Base-by-base conservation (phyloP, 2,797 vertebrate genomes). In the Fundulus diaphanus region DNA sequence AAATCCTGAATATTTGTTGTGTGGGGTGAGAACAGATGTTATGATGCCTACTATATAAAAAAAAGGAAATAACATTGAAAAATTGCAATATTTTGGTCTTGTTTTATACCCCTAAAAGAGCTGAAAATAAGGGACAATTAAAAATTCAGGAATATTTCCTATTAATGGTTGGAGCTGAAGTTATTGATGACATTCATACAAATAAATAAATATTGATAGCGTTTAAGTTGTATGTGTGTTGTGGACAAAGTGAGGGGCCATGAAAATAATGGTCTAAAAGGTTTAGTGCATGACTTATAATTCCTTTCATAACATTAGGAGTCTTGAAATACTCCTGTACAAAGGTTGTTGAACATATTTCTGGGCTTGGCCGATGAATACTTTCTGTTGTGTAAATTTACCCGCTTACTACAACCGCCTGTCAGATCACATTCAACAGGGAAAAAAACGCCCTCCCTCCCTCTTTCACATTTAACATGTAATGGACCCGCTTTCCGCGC, bases 391-490 rank as follows among this genome's bases (percentile, higher is more conserved):
- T 65, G 61, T 40, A 68, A 46, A 51, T 74, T 66, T 27, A 15
- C 9, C n/a, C n/a, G 6, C 29, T 31, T 48, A 40, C 59, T 48
- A 72, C 29, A 71, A 40, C 49, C 77, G 78, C 78, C 49, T 80
- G 78, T 72, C 73, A 78, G 78, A 78, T 82, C 82, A 88, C 78
- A 71, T 80, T 80, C 57, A 63, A 24, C 68, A 8, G 27, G n/a
- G n/a, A n/a, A n/a, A 46, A 57, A 59, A 59, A 44, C 86, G 70
- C 88, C 89, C 85, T n/a, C 66, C 44, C 75, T 86, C 90, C 37
- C 90, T 63, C 44, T 92, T 91, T 92, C 68, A 69, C 75, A 74
- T 77, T 76, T 88, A 84, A 85, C 89, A 76, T 85, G 89, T 57
- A 76, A 54, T 37, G 42, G 16, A 6, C 67, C 76, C 68, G 29